Evolutionary conservation across 23 tunicate species (phyloP), one percentile per base, ranked within the genome.

Genomic region (Aplidium turbinatum): DNA sequence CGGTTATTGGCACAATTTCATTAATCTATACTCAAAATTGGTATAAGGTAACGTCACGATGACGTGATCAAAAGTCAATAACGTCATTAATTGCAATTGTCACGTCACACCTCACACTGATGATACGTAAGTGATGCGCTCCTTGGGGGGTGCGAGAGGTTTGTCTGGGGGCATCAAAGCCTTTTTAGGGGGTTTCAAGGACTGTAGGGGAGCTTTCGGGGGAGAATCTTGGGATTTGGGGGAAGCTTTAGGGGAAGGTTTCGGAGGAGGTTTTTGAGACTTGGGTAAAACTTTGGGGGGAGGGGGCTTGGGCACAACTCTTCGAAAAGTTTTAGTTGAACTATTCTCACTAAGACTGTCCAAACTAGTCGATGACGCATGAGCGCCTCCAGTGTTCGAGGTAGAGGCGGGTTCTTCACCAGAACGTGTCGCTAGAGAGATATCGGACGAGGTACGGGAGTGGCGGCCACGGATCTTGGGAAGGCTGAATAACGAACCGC

Each of bases 71-170:
- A n/a, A n/a, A n/a, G n/a, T n/a, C n/a, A n/a, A n/a, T n/a, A n/a
- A n/a, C n/a, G n/a, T n/a, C n/a, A n/a, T n/a, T n/a, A n/a, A n/a
- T n/a, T n/a, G n/a, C n/a, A n/a, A n/a, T n/a, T n/a, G 22, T 0
- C 64, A 0, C 28, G 63, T 7, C 9, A 72, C n/a, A n/a, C 0
- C n/a, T 76, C 56, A 85, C 5, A 86, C 77, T 9, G 93, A 78
- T 19, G 93, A 81, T 34, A 77, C 42, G 58, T 86, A 86, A 0
- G 85, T 77, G 5, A 86, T 78, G n/a, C 67, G 57, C 39, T 86
- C 93, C 47, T 63, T 72, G 2, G 89, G 82, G 11, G 89, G 85
- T 66, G 82, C 53, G 0, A 81, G 58, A 30, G 46, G 46, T 53
- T 75, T 51, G 5, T 61, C 72, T 13, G 1, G 63, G 48, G 66